A percentile compares a stretch with the other conserved stretches of the same genome.
Conservation (phyloP, 2,113 vertebrate genomes). For the sheep (Ovis aries) region ARS-UI_Ramb_v3.0 NC_056060.1:2563001-2563500, state of each 20-base stretch:
- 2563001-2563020: background rate
- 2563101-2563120: background rate
- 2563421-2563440: background rate
- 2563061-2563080: background rate
- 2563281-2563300: background rate
- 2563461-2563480: background rate
- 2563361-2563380: background rate
- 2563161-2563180: background rate
- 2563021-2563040: background rate
- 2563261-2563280: background rate
- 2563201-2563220: rapidly evolving
- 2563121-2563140: background rate
- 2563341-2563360: background rate
- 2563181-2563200: background rate
- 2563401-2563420: background rate
- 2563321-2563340: background rate
- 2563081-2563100: background rate
- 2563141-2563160: background rate
- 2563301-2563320: rapidly evolving
- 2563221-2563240: background rate
- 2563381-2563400: background rate
- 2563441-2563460: background rate
- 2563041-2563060: background rate
- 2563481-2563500: background rate
- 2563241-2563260: background rate